Percentiles rank a stretch among this genome's conserved stretches.
Conservation (phyloP, 2,113 vertebrate genomes). For the Salvelinus sp. region DNA sequence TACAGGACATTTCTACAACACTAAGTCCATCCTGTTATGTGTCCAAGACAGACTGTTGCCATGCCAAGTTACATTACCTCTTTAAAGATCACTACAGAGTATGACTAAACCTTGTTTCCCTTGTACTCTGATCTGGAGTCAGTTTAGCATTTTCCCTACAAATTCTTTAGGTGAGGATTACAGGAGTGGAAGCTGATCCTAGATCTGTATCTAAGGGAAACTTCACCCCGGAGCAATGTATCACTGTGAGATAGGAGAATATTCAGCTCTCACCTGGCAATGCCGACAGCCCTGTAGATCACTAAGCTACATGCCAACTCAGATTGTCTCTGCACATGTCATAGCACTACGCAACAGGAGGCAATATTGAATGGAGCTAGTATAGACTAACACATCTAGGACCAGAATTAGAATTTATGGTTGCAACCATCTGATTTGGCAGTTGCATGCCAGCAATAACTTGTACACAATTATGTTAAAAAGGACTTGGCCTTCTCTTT, state of each 20-base stretch:
- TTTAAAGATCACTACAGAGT: not conserved
- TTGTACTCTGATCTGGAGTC: not conserved
- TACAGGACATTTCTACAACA: conserved; percentile 10
- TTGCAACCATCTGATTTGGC: too few relatives aligned
- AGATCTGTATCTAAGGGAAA: too few relatives aligned
- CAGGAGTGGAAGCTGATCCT: not conserved
- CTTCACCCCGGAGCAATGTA: not conserved
- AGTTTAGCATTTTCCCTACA: too few relatives aligned
- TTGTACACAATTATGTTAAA: not conserved
- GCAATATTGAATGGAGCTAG: not conserved
- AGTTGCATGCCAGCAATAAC: too few relatives aligned
- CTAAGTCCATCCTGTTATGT: conserved; percentile 24
- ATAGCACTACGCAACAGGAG: not conserved
- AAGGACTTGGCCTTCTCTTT: not conserved
- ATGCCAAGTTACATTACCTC: not conserved
- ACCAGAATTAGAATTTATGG: too few relatives aligned
- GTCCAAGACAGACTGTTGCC: not conserved
- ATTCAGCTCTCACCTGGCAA: not conserved
- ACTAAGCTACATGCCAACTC: not conserved
- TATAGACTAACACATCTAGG: too few relatives aligned
- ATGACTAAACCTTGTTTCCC: not conserved
- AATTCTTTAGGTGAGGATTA: conserved; percentile 16
- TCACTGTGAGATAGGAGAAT: conserved; percentile 13
- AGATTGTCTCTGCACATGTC: conserved; percentile 15
- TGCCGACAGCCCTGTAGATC: not conserved